These are phyloP conservation scores for Habroteleia sp. DNA, from an alignment of 2,888 invertebrate species.

Conservation along the genomic window DNA sequence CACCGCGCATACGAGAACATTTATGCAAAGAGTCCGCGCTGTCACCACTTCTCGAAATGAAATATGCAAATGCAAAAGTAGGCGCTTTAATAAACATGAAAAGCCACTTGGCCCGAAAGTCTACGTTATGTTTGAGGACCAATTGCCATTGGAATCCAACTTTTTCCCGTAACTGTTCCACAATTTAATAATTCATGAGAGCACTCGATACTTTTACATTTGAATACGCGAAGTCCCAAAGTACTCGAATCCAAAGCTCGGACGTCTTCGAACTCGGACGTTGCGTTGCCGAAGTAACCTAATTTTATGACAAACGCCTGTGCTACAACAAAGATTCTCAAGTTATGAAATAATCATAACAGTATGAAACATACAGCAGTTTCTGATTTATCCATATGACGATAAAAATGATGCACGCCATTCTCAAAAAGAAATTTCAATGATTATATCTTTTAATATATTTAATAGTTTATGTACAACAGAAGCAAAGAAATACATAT, in stretches of 20 bases:
- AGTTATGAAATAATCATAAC: too few relatives aligned
- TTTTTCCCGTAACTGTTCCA: slow-evolving; percentile 34
- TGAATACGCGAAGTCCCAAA: slow-evolving; percentile 23
- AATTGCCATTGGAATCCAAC: slow-evolving; percentile 42
- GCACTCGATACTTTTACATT: slow-evolving; percentile 36
- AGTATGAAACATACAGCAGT: too few relatives aligned
- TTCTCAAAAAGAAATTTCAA: too few relatives aligned
- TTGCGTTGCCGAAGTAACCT: slow-evolving; percentile 12
- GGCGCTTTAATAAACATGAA: slow-evolving; percentile 63
- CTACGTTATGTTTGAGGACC: slow-evolving; percentile 41
- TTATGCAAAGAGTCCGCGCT: slow-evolving; percentile 58
- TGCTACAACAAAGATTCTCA: too few relatives aligned
- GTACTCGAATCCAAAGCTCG: neutral
- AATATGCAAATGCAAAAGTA: slow-evolving; percentile 61
- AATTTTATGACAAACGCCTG: slow-evolving; percentile 1
- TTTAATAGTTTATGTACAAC: too few relatives aligned
- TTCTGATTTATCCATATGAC: too few relatives aligned
- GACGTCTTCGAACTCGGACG: slow-evolving; percentile 18
- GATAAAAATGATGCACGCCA: too few relatives aligned
- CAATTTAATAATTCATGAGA: slow-evolving; percentile 54
- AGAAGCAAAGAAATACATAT: too few relatives aligned
- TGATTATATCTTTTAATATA: too few relatives aligned
- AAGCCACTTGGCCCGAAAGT: slow-evolving; percentile 56
- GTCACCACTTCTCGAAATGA: slow-evolving; percentile 61
- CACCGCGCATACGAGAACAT: slow-evolving; percentile 53